phyloP scores from a whole-genome alignment of 92 coral and sea anemone genomes.

The Micromussa lordhowensis region DNA sequence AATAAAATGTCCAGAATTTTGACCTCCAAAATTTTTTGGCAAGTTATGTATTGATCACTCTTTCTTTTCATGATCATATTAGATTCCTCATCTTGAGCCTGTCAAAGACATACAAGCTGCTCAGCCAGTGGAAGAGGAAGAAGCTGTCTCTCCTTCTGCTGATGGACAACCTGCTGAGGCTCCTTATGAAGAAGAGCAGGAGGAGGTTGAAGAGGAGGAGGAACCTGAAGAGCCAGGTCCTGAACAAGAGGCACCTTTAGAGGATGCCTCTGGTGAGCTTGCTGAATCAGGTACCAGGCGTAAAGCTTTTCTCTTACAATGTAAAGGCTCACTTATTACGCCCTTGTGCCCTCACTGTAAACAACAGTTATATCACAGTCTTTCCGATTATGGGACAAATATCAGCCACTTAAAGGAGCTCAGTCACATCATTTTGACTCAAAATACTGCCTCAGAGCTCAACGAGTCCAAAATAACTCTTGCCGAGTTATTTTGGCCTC shows the following conservation, averaged over 20 bases:
- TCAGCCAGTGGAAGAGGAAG: constrained; percentile 44
- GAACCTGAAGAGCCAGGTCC: constrained; percentile 38
- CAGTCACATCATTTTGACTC: too few species aligned
- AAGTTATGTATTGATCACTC: too few species aligned
- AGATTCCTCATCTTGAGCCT: constrained; percentile 51
- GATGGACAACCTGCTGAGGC: constrained; percentile 33
- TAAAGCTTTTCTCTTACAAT: too few species aligned
- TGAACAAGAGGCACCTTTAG: constrained; percentile 46
- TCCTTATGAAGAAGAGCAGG: constrained; percentile 20
- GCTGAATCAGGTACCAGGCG: constrained; percentile 50
- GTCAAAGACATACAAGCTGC: constrained; percentile 29
- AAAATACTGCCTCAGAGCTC: too few species aligned
- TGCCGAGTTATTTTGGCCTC: too few species aligned
- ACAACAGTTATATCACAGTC: too few species aligned
- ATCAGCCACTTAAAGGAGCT: background rate
- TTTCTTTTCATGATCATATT: too few species aligned
- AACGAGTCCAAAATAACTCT: too few species aligned
- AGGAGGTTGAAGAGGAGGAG: constrained; percentile 49
- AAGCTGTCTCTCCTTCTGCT: constrained; percentile 12
- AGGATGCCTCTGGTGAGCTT: constrained; percentile 59
- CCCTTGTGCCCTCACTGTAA: too few species aligned
- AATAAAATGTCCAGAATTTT: too few species aligned
- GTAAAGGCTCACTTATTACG: too few species aligned
- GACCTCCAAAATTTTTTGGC: too few species aligned
- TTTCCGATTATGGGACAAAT: background rate